phyloP scores from a whole-genome alignment of 37 sponge, comb jelly and placozoan species.

The Tethya wilhelma region DNA sequence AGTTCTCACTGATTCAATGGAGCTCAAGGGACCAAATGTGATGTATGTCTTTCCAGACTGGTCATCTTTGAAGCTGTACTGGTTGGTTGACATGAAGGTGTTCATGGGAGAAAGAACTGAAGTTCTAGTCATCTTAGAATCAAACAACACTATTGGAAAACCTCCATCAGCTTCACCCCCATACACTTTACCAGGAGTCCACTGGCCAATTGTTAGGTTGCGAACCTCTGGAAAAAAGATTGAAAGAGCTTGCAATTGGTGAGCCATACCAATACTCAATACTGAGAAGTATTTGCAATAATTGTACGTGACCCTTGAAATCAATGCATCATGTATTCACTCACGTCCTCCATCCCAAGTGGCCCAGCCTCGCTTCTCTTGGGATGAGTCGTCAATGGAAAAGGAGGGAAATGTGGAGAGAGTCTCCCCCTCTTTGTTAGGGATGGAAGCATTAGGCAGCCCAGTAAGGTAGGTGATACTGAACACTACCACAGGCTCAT shows the following conservation, averaged over 20 bases:
- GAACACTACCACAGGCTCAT: constrained; percentile 39
- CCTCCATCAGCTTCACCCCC: constrained; percentile 60
- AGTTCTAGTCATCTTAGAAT: constrained; percentile 39
- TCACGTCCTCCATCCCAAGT: constrained; percentile 70
- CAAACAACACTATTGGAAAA: constrained; percentile 72
- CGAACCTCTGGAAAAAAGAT: constrained; percentile 9
- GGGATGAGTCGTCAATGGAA: constrained; percentile 6
- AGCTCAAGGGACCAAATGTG: constrained; percentile 45
- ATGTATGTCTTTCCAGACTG: constrained; percentile 9
- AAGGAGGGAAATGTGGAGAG: constrained; percentile 69
- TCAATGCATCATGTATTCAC: too few relatives aligned
- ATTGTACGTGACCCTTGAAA: too few relatives aligned
- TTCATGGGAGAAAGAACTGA: constrained; percentile 67
- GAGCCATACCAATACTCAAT: too few relatives aligned
- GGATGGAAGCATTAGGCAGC: constrained; percentile 9
- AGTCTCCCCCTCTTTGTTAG: constrained; percentile 1
- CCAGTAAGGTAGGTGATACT: constrained; percentile 22
- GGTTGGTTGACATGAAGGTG: constrained; percentile 72
- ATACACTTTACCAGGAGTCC: constrained; percentile 9
- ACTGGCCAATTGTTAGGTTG: not conserved
- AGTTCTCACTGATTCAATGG: constrained; percentile 40
- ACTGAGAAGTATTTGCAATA: too few relatives aligned
- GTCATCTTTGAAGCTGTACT: constrained; percentile 37
- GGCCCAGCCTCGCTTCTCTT: constrained; percentile 45
- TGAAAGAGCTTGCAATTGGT: too few relatives aligned